Base-by-base conservation (phyloP, 2,888 invertebrate species). In the Drosophila maculinotata region DNA sequence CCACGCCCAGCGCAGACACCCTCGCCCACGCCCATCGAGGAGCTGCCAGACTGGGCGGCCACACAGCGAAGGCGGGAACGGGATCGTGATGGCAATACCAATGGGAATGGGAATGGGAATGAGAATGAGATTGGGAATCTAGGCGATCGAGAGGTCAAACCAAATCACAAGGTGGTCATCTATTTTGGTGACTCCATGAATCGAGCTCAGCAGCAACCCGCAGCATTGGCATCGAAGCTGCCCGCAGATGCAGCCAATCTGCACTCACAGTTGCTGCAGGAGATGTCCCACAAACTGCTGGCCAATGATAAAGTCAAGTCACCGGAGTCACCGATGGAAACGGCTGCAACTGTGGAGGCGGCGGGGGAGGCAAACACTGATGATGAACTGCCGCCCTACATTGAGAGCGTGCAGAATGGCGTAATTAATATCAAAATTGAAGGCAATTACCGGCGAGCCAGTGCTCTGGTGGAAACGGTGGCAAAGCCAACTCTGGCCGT, bases 171-270 rank as follows among this genome's bases (percentile, higher is more conserved):
- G 92, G 95, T 95, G n/a, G 94, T 95, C 44, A 95, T 95, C 79
- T 95, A 95, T 89, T 95, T 95, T 74, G 95, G 95, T 28, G 95
- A 95, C 86, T 94, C 94, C 2, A 93, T 94, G 31, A 87, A 89
- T 56, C 81, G 81, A 52, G 63, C 68, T 33, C 64, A 64, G 23
- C 68, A 64, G 45, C 60, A 26, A 20, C 42, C 67, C 41, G 41
- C n/a, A n/a, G n/a, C n/a, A n/a, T n/a, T n/a, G n/a, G n/a, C 65
- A 53, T 53, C 30, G 8, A 65, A 65, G 4, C 23, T 25, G 49
- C 72, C 64, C 62, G 68, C 71, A 63, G 77, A 54, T 63, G 52
- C 59, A 31, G 74, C 63, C 39, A 62, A 69, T 53, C 77, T 73
- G 6, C 81, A 79, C 64, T 82, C 87, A 12, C 71, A 84, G 62